Evolutionary conservation across 2,113 vertebrate species (phyloP).

Genomic region (Macroglossus sobrinus): DNA sequence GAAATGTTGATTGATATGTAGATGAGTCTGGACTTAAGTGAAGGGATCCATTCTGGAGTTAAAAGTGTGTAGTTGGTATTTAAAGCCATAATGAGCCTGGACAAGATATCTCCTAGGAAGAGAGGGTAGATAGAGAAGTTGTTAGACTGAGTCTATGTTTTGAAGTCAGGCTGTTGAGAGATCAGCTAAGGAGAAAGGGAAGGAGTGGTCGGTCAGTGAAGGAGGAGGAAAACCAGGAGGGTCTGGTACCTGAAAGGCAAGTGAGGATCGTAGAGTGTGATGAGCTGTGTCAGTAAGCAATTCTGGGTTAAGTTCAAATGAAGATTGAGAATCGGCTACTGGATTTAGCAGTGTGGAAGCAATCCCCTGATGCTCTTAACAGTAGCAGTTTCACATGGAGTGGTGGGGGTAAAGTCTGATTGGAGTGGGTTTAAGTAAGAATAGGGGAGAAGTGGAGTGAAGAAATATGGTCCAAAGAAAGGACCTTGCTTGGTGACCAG

Average conservation of each 20-base stretch:
- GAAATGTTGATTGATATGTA: no score
- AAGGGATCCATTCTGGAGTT: neutral
- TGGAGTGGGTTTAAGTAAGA: neutral
- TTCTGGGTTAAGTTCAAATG: neutral
- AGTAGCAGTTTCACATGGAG: neutral
- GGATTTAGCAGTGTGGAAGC: neutral
- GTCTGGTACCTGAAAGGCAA: neutral
- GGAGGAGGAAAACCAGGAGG: neutral
- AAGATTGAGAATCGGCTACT: neutral
- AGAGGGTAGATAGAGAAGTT: neutral
- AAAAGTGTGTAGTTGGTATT: neutral
- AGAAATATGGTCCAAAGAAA: neutral
- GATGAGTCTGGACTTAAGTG: neutral
- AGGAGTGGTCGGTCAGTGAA: neutral
- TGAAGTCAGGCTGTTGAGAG: neutral
- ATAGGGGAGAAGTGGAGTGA: neutral
- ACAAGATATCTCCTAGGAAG: neutral
- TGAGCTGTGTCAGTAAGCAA: neutral
- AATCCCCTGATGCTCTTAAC: no score
- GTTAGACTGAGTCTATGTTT: neutral
- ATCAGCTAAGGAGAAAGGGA: neutral
- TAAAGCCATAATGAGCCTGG: neutral
- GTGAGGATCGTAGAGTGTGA: neutral
- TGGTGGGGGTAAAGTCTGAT: neutral
- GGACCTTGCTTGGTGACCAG: neutral